Evolutionary conservation across 2,888 invertebrate species (phyloP), one percentile per base, ranked within the genome.

Genomic region (Pecten maximus): DNA sequence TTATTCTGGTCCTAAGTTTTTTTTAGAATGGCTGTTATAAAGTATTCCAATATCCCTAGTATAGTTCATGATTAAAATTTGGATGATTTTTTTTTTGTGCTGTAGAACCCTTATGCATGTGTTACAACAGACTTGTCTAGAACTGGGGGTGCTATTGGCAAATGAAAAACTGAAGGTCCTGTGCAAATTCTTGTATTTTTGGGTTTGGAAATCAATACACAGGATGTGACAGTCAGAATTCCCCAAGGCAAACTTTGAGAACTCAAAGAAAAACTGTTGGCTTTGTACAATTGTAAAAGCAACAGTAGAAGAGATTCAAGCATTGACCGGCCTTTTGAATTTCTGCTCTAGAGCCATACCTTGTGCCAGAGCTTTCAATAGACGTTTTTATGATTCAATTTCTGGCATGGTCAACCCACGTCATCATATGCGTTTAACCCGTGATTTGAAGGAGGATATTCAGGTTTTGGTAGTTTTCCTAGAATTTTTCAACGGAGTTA

Each of bases 341-440:
- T 90, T 90, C 28, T 91, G 89, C 39, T 74, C 87, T 35, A 89
- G 48, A 40, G 88, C 90, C n/a, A 44, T 89, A n/a, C 28, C 87
- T 12, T 44, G 88, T 89, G 89, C 54, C 19, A 48, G 88, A 35
- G 88, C 90, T 2, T 91, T 90, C 28, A 91, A 89, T 19, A 89
- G 90, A 40, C 54, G 90, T 1, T 91, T 90, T 87, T 89, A 89
- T 89, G 88, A 91, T 87, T 87, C 90, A 44, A 88, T 90, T 87
- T 40, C 87, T 4, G 90, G 88, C 19, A 87, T 90, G n/a, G n/a
- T 19, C 88, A 88, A n/a, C 8, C 89, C 74, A 87, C 88, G 40
- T 88, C 87, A 89, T 87, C 48, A 39, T 16, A 88, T 91, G 10
- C n/a, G 90, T 16, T 28, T 91, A n/a, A 88, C 35, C 40, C 16